phyloP scores from a whole-genome alignment of 2,888 invertebrate species.

The Hirtodrosophila cameraria region DNA sequence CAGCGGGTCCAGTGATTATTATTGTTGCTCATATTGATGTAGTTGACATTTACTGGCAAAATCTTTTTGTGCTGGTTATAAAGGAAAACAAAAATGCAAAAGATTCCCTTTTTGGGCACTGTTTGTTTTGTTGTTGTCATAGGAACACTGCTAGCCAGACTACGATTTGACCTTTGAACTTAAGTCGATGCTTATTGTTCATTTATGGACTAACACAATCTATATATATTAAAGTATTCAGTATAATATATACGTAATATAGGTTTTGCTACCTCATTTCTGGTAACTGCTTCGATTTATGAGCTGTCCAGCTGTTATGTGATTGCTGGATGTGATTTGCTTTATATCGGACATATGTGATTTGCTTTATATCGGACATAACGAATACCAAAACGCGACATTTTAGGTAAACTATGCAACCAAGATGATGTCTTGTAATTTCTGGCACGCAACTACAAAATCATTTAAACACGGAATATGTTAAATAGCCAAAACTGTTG shows the following conservation, averaged over 20 bases:
- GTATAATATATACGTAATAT: too few relatives aligned
- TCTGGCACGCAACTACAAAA: conserved; percentile 70
- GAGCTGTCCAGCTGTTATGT: too few relatives aligned
- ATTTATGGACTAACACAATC: conserved; percentile 67
- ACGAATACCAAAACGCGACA: too few relatives aligned
- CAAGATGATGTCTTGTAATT: too few relatives aligned
- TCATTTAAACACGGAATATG: conserved; percentile 71
- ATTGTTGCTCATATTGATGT: conserved; percentile 17
- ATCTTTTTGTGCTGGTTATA: conserved; percentile 53
- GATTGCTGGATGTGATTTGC: too few relatives aligned
- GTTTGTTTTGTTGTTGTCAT: conserved; percentile 4
- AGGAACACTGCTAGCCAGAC: conserved; percentile 20
- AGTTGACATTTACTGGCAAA: conserved; percentile 62
- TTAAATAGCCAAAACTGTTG: conserved; percentile 67
- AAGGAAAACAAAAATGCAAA: conserved; percentile 55
- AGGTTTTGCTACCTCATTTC: too few relatives aligned
- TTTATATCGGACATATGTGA: too few relatives aligned
- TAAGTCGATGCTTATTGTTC: conserved; percentile 55
- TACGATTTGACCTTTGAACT: conserved; percentile 41
- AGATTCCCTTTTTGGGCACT: conserved; percentile 63
- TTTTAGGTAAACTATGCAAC: too few relatives aligned
- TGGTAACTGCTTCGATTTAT: too few relatives aligned
- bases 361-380: too few relatives aligned
- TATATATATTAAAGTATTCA: too few relatives aligned
- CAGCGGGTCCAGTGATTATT: neutral